Conservation (phyloP, 2,113 vertebrate genomes). For the Cebidichthys violaceus region DNA sequence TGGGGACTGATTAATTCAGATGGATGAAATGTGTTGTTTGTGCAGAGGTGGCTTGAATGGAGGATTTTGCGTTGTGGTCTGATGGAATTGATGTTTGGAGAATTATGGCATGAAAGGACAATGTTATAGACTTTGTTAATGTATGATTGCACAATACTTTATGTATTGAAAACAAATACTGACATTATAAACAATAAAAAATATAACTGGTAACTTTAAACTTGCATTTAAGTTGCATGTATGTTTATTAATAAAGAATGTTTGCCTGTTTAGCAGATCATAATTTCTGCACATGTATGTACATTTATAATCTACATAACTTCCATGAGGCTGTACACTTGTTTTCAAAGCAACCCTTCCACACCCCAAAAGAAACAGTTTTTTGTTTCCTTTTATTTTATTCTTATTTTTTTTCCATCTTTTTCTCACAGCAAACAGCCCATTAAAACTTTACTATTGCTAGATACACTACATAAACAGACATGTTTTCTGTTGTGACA, state of each 20-base stretch:
- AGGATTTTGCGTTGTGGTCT: not conserved
- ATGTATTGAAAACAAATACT: not conserved
- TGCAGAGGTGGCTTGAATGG: constrained; percentile 33
- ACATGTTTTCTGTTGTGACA: constrained; percentile 55
- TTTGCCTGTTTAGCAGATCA: not conserved
- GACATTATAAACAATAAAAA: not conserved
- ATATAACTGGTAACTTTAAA: not conserved
- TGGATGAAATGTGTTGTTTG: constrained; percentile 55
- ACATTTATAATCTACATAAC: constrained; percentile 15
- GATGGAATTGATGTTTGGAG: constrained; percentile 24
- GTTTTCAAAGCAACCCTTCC: constrained; percentile 37
- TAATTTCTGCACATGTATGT: constrained; percentile 21
- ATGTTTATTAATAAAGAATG: not conserved
- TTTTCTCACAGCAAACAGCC: constrained; percentile 39
- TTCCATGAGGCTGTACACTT: not conserved
- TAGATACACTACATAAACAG: constrained; percentile 46
- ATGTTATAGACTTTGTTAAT: not conserved
- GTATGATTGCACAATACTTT: not conserved
- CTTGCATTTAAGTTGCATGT: not conserved
- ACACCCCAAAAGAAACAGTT: constrained; percentile 25
- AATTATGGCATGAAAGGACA: not conserved
- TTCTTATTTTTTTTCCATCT: not conserved
- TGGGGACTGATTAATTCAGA: constrained; percentile 48
- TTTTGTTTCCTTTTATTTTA: constrained; percentile 11
- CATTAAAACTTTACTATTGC: constrained; percentile 66